A percentile compares a stretch with the other conserved stretches of the same genome.
Evolutionary conservation across 2,797 vertebrate genomes (phyloP).

Genomic region (Oreortyx pictus): DNA sequence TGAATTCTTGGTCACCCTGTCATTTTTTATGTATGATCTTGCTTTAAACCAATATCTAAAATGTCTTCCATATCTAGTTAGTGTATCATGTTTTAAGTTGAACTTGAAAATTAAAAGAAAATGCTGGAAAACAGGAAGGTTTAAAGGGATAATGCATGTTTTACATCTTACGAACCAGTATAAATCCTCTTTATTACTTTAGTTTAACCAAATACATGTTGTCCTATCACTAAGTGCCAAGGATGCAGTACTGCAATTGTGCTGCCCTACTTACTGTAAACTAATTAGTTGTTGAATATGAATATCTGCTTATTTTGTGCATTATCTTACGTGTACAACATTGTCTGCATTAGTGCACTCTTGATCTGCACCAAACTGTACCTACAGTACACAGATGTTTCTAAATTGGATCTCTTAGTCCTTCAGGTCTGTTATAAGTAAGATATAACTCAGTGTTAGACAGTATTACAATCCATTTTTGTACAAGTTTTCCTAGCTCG

Average conservation of each 20-base stretch:
- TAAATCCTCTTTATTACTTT: constrained; percentile 65
- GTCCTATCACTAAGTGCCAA: constrained; percentile 80
- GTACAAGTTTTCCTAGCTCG: constrained; percentile 62
- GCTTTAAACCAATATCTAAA: constrained; percentile 54
- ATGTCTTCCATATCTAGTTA: constrained; percentile 46
- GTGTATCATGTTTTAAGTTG: constrained; percentile 49
- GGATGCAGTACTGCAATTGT: constrained; percentile 45
- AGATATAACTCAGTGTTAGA: constrained; percentile 67
- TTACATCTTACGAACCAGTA: constrained; percentile 61
- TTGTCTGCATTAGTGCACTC: constrained; percentile 65
- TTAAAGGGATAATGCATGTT: constrained; percentile 77
- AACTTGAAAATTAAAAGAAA: constrained; percentile 59
- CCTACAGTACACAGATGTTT: constrained; percentile 51
- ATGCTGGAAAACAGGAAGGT: constrained; percentile 66
- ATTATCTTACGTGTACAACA: constrained; percentile 59
- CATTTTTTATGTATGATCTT: constrained; percentile 28
- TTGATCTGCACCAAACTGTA: constrained; percentile 55
- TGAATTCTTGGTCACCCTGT: constrained; percentile 34
- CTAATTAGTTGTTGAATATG: constrained; percentile 51
- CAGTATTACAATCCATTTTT: constrained; percentile 77
- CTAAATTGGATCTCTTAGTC: constrained; percentile 17
- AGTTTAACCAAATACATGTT: constrained; percentile 77
- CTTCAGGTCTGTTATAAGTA: constrained; percentile 56
- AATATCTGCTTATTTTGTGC: constrained; percentile 68
- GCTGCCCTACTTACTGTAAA: constrained; percentile 56